Evolutionary conservation across 1,140 invertebrate genomes (phyloP), one percentile per base, ranked within the genome.

Genomic region (Lordiphosa clarofinis): DNA sequence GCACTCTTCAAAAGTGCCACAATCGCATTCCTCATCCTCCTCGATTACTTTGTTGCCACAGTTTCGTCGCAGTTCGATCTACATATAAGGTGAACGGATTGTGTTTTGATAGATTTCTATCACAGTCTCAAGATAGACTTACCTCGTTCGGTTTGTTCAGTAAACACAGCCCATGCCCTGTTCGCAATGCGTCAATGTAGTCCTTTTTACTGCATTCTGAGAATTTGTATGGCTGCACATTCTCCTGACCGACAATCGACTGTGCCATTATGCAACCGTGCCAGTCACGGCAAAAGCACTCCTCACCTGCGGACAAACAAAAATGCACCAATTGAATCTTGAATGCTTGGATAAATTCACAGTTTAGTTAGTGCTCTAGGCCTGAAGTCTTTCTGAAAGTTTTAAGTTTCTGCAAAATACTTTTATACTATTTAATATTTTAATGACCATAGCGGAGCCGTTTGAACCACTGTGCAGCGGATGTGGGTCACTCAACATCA

Each of bases 41-140:
- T 99, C 97, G n/a, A 99, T 93, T 52, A 96, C 91, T 46, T 94
- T 94, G 90, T 99, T 99, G 59, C 98, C 98, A 91, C 98, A 99
- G 52, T 93, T 93, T 68, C 93, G 91, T 58, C 93, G 93, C 50
- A 93, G 90, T 81, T 94, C 92, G 86, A 94, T 82, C 92, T 93
- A 87, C 28, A 71, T 46, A 13, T 49, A 55, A 10, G 43, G 12
- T 24, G 43, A 53, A 43, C 15, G 13, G 5, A 9, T 28, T 1
- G 8, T 39, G 24, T 39, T 28, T 39, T 9, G 8, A 24, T 31
- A 48, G 4, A 36, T 19, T 9, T 12, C 7, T 24, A 43, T 4
- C 42, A 6, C 7, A 1, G 6, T 7, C 28, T 31, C 6, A 0
- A 8, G 5, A 24, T 43, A 33, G 44, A 89, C 90, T 90, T 89